Base-by-base conservation (phyloP, 1,140 invertebrate genomes). In the Papilio helenus region DNA sequence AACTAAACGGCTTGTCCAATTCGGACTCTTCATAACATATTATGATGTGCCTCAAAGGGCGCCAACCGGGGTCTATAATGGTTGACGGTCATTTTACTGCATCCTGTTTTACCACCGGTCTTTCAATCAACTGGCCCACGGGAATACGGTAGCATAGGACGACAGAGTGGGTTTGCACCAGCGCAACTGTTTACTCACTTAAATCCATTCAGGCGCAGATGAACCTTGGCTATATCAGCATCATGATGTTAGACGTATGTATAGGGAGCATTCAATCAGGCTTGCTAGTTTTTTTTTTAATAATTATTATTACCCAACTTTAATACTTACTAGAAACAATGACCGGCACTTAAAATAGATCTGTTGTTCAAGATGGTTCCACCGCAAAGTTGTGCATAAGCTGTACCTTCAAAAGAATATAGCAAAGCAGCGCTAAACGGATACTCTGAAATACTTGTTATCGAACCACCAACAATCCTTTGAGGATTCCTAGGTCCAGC, bases 301-400 rank as follows among this genome's bases (percentile, higher is more conserved):
- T n/a, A n/a, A n/a, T n/a, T n/a, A n/a, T n/a, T n/a, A n/a, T n/a
- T n/a, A n/a, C n/a, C n/a, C n/a, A n/a, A n/a, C n/a, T n/a, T n/a
- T n/a, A n/a, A n/a, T n/a, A 87, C 88, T 88, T 84, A 90, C 89
- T 58, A 0, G 10, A 80, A 72, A 73, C 89, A 91, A 79, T 91
- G 88, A 72, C 88, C 88, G 68, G 88, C 89, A 5, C 86, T 78
- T 0, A 90, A 74, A 10, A 90, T 55, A 55, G 82, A 49, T 42
- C 85, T 83, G 65, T 82, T 84, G 58, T 87, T 91, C 14, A 91
- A 39, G 29, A 91, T 85, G 14, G 79, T 78, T 3, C 87, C 87
- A 61, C 88, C 89, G 71, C 89, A 91, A 5, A 73, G 23, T 39
- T 87, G 86, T 51, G 4, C 4, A 16, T 1, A 51, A 51, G 14